Base-by-base conservation (phyloP, 2,797 vertebrate genomes). In the Vespertilio murinus region DNA sequence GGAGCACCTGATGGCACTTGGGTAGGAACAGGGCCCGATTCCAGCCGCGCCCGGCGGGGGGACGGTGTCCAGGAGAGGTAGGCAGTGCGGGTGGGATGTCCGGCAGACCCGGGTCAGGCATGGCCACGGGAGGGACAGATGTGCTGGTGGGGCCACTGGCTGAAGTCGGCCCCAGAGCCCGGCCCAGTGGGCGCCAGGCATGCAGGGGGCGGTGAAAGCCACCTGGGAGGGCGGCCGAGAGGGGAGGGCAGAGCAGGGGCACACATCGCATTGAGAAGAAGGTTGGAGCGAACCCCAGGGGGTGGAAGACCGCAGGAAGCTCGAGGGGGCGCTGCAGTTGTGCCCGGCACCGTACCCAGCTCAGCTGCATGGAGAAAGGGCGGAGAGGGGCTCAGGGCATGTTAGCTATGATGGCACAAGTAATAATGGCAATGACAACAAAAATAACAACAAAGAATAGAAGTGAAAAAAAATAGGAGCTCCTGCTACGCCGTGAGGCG, bases 91-190 rank as follows among this genome's bases (percentile, higher is more conserved):
- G 77, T 23, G 77, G 94, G 88, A 86, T 61, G 35, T 64, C 91
- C 92, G 95, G 95, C 92, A 47, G 73, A 45, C 30, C 88, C 0
- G 8, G 30, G 42, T 49, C 0, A 0, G 88, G 78, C 77, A 84
- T n/a, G 71, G 92, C 92, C 28, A 13, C 54, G 88, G 96, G 92
- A 96, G 90, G 79, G 82, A 88, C 93, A 83, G 93, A 88, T 71
- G 88, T 25, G 73, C 78, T 0, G 38, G 84, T 42, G 0, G 1
- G 33, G 38, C 61, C 0, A 1, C 40, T 16, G 64, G 90, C 45
- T 69, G 28, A 4, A 28, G 67, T 54, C 71, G 25, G 83, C 91
- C 92, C 35, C 79, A 8, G 75, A 35, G 40, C 52, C 23, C 67
- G 54, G 91, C 85, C 74, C 6, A 81, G 92, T n/a, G n/a, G n/a